Conservation (phyloP, 2,888 invertebrate species). For the Listrodromus nycthemerus region DNA sequence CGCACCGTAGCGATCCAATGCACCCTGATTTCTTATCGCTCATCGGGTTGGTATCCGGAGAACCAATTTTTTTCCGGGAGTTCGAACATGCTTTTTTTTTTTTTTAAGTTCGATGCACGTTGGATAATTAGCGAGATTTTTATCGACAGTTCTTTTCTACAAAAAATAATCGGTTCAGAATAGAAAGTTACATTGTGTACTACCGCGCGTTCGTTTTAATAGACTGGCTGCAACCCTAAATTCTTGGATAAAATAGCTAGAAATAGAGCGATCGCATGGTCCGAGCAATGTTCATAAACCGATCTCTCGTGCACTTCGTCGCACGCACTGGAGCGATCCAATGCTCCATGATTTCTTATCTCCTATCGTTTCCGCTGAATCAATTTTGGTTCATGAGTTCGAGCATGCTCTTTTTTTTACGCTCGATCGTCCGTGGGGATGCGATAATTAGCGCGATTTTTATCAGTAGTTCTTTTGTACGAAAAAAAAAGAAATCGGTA, state of each 20-base stretch:
- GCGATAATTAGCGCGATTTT: slow-evolving; percentile 1
- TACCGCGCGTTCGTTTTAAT: neutral
- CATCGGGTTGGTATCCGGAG: slow-evolving; percentile 5
- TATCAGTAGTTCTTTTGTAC: slow-evolving; percentile 1
- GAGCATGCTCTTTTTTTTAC: neutral
- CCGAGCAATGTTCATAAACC: slow-evolving; percentile 25
- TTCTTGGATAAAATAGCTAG: slow-evolving; percentile 24
- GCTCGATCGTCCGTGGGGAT: neutral
- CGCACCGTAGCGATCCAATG: neutral
- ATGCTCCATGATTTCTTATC: slow-evolving; percentile 33
- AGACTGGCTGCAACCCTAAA: neutral
- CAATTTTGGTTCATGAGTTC: neutral
- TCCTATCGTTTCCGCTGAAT: slow-evolving; percentile 1
- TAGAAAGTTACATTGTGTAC: slow-evolving; percentile 23
- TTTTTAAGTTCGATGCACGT: neutral
- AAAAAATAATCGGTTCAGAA: neutral
- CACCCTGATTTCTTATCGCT: slow-evolving; percentile 40
- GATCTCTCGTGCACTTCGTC: slow-evolving; percentile 24
- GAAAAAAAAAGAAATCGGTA: neutral
- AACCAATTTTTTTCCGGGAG: neutral
- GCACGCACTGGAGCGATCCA: neutral
- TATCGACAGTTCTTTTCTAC: neutral
- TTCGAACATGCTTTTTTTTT: neutral
- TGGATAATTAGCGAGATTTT: neutral
- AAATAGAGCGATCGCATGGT: slow-evolving; percentile 33